Conservation (phyloP, 1,140 invertebrate species). For the Drosophila nigromelanica region DNA sequence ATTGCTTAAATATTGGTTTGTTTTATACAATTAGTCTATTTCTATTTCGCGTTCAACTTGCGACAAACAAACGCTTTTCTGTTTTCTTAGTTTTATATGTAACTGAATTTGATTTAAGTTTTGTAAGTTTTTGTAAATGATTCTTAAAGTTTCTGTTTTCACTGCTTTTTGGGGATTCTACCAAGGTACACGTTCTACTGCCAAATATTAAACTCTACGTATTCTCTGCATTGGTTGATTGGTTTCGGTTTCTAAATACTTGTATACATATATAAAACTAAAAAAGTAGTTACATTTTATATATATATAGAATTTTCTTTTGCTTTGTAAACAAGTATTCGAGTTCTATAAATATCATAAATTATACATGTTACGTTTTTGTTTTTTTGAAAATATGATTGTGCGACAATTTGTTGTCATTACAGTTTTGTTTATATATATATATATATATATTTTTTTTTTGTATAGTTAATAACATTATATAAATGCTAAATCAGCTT, state of each 20-base stretch:
- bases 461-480: slow-evolving; percentile 47
- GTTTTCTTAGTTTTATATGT: slow-evolving; percentile 28
- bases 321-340: slow-evolving; percentile 50
- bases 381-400: slow-evolving; percentile 61
- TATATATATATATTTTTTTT: slow-evolving; percentile 2
- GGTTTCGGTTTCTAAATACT: slow-evolving; percentile 18
- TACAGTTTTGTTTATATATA: background rate
- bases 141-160: slow-evolving; percentile 19
- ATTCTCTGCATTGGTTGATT: slow-evolving; percentile 20
- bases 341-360: slow-evolving; percentile 44
- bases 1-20: slow-evolving; percentile 69
- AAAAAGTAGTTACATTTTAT: slow-evolving; percentile 33
- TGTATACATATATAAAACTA: slow-evolving; percentile 25
- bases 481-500: slow-evolving; percentile 68
- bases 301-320: slow-evolving; percentile 1
- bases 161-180: slow-evolving; percentile 14
- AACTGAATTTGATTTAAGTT: slow-evolving; percentile 5
- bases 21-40: slow-evolving; percentile 76
- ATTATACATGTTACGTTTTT: slow-evolving; percentile 29
- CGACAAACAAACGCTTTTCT: slow-evolving; percentile 43
- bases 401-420: slow-evolving; percentile 65
- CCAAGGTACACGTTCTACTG: slow-evolving; percentile 40
- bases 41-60: slow-evolving; percentile 45
- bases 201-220: slow-evolving; percentile 19
- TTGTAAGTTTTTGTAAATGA: slow-evolving; percentile 4